These are phyloP conservation scores for Parauchenoglanis punctatus DNA, from an alignment of 2,797 vertebrate species.

Conservation along the genomic window DNA sequence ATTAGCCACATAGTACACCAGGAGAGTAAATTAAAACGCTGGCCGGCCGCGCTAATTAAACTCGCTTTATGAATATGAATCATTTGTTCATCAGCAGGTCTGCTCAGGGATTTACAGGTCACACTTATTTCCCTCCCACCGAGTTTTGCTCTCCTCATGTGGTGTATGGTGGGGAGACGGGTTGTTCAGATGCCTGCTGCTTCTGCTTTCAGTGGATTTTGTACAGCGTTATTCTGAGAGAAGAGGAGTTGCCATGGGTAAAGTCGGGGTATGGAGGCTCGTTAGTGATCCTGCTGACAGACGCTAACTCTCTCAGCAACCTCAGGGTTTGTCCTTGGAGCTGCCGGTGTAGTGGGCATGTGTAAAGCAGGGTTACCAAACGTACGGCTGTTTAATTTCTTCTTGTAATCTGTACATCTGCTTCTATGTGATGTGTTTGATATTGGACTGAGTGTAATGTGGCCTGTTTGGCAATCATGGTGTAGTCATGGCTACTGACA, in stretches of 20 bases:
- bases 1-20: constrained; percentile 10
- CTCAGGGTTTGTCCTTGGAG: neutral
- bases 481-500: neutral
- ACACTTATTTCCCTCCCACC: neutral
- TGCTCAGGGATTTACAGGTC: neutral
- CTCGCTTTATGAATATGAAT: constrained; percentile 17
- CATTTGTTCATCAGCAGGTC: neutral
- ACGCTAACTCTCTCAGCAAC: neutral
- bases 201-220: neutral
- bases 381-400: neutral
- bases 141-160: neutral
- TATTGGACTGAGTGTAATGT: neutral
- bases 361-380: neutral
- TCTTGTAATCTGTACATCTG: neutral
- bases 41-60: constrained; percentile 20
- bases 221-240: neutral
- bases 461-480: neutral
- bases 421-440: neutral
- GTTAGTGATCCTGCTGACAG: constrained; percentile 10
- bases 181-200: neutral
- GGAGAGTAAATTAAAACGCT: constrained; percentile 1
- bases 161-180: neutral
- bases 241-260: neutral
- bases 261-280: neutral
- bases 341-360: neutral